These are phyloP conservation scores for Parnassius smintheus DNA, from an alignment of 2,888 invertebrate genomes.

Conservation along the genomic window DNA sequence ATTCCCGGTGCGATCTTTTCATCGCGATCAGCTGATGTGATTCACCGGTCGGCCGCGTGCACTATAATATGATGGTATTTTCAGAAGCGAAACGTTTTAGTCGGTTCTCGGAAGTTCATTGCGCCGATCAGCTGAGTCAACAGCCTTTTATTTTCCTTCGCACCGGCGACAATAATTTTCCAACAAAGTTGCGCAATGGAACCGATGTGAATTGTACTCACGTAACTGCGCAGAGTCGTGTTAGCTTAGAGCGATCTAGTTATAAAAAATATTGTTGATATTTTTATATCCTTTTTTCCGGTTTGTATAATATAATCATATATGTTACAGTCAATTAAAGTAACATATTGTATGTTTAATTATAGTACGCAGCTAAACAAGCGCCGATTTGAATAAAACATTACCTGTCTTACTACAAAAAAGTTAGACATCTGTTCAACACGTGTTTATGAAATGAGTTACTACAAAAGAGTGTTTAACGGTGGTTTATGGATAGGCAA, in stretches of 20 bases:
- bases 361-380: constrained; percentile 5
- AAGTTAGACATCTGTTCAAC: too few species aligned
- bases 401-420: too few species aligned
- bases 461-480: too few species aligned
- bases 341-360: too few species aligned
- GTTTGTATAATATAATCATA: too few species aligned
- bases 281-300: too few species aligned
- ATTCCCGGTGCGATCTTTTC: constrained; percentile 28
- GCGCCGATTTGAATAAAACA: constrained; percentile 8
- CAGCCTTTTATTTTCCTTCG: constrained; percentile 46
- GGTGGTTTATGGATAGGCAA: too few species aligned
- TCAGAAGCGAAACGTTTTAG: constrained; percentile 40
- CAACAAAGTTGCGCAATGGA: constrained; percentile 59
- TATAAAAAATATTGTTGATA: background rate
- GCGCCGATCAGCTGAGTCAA: constrained; percentile 74
- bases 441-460: too few species aligned
- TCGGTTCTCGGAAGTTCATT: constrained; percentile 65
- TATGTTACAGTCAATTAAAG: too few species aligned
- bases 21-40: constrained; percentile 42
- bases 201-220: constrained; percentile 47
- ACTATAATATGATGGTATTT: constrained; percentile 38
- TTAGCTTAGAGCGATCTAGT: constrained; percentile 7
- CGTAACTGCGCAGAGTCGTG: constrained; percentile 30
- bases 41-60: constrained; percentile 38
- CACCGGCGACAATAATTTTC: constrained; percentile 46